Evolutionary conservation across 2,888 invertebrate genomes (phyloP).

Genomic region (Coenonympha glycerion): DNA sequence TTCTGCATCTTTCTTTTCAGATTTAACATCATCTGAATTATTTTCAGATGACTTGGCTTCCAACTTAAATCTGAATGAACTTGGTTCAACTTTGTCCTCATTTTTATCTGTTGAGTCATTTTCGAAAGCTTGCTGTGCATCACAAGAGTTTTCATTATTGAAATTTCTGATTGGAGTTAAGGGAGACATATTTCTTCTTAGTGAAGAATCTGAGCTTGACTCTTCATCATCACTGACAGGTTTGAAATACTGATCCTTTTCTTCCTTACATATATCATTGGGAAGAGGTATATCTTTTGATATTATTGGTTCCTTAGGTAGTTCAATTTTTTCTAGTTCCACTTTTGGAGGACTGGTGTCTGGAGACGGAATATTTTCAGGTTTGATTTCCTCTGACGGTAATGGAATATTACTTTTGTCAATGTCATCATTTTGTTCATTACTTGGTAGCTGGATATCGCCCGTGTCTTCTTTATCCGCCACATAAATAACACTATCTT

Average conservation of each 20-base stretch:
- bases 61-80: conserved; percentile 59
- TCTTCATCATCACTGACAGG: conserved; percentile 60
- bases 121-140: conserved; percentile 68
- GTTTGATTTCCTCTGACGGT: conserved; percentile 54
- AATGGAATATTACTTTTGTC: conserved; percentile 53
- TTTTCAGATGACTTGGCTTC: conserved; percentile 55
- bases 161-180: conserved; percentile 67
- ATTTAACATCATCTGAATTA: conserved; percentile 40
- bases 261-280: conserved; percentile 40
- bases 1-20: conserved; percentile 51
- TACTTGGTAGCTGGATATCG: conserved; percentile 55
- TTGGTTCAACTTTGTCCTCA: conserved; percentile 54
- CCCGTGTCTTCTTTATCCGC: conserved; percentile 72
- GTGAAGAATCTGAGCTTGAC: conserved; percentile 62
- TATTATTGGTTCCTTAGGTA: conserved; percentile 48
- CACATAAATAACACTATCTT: conserved; percentile 33
- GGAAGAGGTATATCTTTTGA: conserved; percentile 49
- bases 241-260: conserved; percentile 53
- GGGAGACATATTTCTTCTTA: conserved; percentile 67
- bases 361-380: conserved; percentile 49
- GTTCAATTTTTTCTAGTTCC: conserved; percentile 53
- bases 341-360: conserved; percentile 59
- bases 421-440: conserved; percentile 45
- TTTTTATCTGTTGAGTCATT: conserved; percentile 48
- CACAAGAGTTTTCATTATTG: conserved; percentile 68